These are phyloP conservation scores for Phaenicophaeus curvirostris DNA, from an alignment of 2,797 vertebrate genomes.

Conservation along the genomic window DNA sequence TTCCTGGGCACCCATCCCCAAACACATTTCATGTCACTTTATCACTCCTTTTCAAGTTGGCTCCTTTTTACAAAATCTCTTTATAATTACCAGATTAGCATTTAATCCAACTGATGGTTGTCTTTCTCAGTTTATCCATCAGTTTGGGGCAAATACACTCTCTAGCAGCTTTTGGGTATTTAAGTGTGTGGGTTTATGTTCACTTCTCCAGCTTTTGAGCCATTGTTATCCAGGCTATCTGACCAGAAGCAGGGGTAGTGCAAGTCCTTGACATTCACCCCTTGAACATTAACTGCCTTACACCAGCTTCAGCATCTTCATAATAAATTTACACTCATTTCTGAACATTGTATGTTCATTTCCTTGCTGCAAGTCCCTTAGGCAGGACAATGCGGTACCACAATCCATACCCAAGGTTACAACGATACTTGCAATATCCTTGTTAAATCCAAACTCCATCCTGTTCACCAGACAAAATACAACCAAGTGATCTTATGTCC, in stretches of 20 bases:
- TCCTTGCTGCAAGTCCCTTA: too few species aligned
- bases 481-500: too few species aligned
- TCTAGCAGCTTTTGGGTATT: background rate
- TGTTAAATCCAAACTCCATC: too few species aligned
- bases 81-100: background rate
- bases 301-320: too few species aligned
- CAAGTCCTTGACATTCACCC: background rate
- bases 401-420: too few species aligned
- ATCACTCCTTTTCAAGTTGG: background rate
- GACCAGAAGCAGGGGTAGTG: background rate
- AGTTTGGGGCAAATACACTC: background rate
- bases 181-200: background rate
- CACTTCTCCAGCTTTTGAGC: background rate
- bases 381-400: too few species aligned
- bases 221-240: background rate
- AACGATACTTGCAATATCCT: too few species aligned
- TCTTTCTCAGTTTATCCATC: background rate
- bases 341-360: too few species aligned
- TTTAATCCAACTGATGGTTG: background rate
- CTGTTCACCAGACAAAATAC: too few species aligned
- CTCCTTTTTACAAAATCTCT: background rate
- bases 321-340: too few species aligned
- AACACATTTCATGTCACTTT: accelerated
- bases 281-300: too few species aligned
- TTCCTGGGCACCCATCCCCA: accelerated